These are phyloP conservation scores for Leptobrachium leishanense DNA, from an alignment of 2,113 vertebrate genomes.

Conservation along the genomic window DNA sequence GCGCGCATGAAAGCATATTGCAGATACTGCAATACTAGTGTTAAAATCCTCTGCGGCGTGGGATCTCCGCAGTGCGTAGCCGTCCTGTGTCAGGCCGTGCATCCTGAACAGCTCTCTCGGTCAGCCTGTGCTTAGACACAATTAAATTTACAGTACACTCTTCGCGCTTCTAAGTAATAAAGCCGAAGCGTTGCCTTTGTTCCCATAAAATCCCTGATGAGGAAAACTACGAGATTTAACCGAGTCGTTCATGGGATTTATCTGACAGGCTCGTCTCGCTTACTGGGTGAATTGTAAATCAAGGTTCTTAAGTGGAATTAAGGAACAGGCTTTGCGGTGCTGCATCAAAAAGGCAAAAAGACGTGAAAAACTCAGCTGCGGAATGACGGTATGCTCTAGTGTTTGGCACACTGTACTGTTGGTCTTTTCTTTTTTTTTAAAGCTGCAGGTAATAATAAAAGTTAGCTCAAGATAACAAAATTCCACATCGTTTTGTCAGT, in stretches of 20 bases:
- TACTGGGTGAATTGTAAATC: background rate
- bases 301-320: background rate
- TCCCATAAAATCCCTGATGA: constrained; percentile 3
- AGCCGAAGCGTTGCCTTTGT: background rate
- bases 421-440: too few relatives aligned
- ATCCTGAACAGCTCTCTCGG: background rate
- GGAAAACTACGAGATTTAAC: background rate
- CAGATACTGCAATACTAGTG: too few relatives aligned
- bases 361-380: background rate
- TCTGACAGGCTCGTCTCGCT: background rate
- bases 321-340: background rate
- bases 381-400: too few relatives aligned
- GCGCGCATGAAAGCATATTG: too few relatives aligned
- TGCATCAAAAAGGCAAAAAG: background rate
- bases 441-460: too few relatives aligned
- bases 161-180: background rate
- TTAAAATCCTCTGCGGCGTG: background rate
- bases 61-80: background rate
- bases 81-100: background rate
- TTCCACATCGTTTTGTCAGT: too few relatives aligned
- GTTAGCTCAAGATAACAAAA: too few relatives aligned
- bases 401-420: too few relatives aligned
- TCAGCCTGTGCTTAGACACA: background rate
- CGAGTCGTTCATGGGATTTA: background rate
- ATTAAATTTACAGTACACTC: background rate